Evolutionary conservation across 2,113 vertebrate genomes (phyloP).

Genomic region (Salminus brasiliensis): DNA sequence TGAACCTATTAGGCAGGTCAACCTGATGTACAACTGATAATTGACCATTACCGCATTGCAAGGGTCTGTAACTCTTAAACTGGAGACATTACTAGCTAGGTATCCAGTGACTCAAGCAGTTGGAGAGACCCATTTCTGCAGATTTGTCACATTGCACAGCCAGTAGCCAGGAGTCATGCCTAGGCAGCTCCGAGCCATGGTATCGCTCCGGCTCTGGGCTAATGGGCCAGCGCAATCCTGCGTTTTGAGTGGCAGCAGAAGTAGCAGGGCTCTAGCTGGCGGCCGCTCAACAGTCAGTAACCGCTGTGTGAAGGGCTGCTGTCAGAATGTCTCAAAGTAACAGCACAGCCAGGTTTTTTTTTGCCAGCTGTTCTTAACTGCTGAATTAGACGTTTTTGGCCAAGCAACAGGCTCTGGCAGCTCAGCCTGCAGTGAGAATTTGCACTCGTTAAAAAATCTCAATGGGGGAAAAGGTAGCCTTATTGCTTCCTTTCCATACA

Average conservation of each 20-base stretch:
- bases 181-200: background rate
- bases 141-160: background rate
- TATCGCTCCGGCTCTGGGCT: background rate
- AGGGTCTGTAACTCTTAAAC: background rate
- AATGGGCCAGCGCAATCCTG: background rate
- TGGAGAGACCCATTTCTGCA: background rate
- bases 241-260: slow-evolving; percentile 1
- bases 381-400: background rate
- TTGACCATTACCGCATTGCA: background rate
- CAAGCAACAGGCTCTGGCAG: background rate
- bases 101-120: background rate
- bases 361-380: background rate
- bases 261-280: background rate
- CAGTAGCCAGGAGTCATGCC: background rate
- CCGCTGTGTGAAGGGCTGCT: background rate
- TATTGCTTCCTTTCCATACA: background rate
- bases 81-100: too few species aligned
- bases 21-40: too few species aligned
- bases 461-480: too few species aligned
- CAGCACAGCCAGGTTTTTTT: background rate
- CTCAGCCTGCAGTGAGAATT: background rate
- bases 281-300: background rate
- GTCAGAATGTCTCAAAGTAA: background rate
- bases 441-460: background rate
- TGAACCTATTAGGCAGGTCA: too few species aligned